These are phyloP conservation scores for Hydra vulgaris DNA, from an alignment of 30 jellyfish, hydroid and myxozoan species.

Conservation along the genomic window DNA sequence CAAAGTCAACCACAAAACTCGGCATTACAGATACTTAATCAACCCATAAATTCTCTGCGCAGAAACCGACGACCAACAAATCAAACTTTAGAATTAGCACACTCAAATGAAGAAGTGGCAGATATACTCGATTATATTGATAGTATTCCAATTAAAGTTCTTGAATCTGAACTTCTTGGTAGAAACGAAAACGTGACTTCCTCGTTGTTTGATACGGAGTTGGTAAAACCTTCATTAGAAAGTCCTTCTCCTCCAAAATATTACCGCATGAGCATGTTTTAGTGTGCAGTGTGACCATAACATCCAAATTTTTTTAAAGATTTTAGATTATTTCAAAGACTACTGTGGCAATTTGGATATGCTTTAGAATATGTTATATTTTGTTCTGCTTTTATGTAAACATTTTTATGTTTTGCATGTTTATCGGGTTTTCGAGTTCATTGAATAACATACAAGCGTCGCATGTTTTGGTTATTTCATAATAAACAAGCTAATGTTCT, in stretches of 20 bases:
- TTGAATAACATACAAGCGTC: background rate
- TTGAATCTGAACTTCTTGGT: conserved; percentile 15
- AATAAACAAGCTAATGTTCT: background rate
- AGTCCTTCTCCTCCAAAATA: conserved; percentile 27
- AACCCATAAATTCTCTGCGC: background rate
- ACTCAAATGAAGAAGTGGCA: background rate
- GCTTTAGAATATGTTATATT: background rate
- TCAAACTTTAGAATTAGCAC: background rate
- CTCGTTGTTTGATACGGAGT: background rate
- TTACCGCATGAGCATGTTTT: conserved; percentile 17
- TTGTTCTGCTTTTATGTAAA: background rate
- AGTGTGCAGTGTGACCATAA: no score
- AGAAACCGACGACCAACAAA: background rate
- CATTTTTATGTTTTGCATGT: background rate
- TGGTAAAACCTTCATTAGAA: conserved; percentile 10
- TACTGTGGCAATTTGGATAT: background rate
- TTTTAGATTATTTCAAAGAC: background rate
- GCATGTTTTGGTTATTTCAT: background rate
- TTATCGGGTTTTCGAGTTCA: background rate
- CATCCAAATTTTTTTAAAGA: background rate
- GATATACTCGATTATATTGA: conserved; percentile 18
- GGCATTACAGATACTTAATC: background rate
- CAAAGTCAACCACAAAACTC: background rate
- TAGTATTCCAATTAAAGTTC: conserved; percentile 10
- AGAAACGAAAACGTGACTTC: background rate